phyloP scores from a whole-genome alignment of 2,888 invertebrate species.

The Iselma pallidipennis region DNA sequence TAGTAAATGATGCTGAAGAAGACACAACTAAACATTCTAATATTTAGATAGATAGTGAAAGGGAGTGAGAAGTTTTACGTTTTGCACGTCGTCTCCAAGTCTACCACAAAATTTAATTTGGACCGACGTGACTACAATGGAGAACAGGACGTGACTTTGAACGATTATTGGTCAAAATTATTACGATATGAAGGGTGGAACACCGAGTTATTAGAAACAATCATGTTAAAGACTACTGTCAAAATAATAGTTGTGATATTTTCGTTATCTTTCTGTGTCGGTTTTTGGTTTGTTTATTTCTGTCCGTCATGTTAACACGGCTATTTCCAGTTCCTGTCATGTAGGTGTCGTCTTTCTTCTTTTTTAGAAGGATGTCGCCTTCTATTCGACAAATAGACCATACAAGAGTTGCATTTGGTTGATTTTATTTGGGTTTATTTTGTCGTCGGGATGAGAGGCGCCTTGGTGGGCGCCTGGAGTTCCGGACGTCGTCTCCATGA shows the following conservation, averaged over 20 bases:
- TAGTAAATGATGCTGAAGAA: not conserved
- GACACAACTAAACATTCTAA: not conserved
- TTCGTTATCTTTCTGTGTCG: too few relatives aligned
- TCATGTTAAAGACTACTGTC: not conserved
- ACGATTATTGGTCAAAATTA: conserved; percentile 20
- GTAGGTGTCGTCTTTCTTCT: not conserved
- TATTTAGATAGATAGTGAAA: not conserved
- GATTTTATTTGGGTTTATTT: not conserved
- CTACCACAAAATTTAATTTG: conserved; percentile 50
- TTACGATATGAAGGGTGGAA: not conserved
- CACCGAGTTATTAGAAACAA: not conserved
- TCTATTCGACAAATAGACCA: not conserved
- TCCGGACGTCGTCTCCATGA: conserved; percentile 41
- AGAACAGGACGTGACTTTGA: conserved; percentile 36
- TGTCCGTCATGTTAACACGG: not conserved
- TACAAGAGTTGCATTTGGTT: not conserved
- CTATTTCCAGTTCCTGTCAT: too few relatives aligned
- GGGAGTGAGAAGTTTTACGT: conserved; percentile 2
- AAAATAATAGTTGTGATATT: too few relatives aligned
- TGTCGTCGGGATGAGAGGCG: conserved; percentile 19
- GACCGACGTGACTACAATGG: conserved; percentile 47
- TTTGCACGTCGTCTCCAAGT: conserved; percentile 25
- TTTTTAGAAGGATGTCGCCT: not conserved
- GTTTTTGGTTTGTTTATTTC: too few relatives aligned
- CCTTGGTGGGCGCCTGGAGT: conserved; percentile 35